Percentiles rank a stretch among this genome's conserved stretches.
Evolutionary conservation across 2,797 vertebrate genomes (phyloP).

Genomic region (Chrysocyon brachyurus): DNA sequence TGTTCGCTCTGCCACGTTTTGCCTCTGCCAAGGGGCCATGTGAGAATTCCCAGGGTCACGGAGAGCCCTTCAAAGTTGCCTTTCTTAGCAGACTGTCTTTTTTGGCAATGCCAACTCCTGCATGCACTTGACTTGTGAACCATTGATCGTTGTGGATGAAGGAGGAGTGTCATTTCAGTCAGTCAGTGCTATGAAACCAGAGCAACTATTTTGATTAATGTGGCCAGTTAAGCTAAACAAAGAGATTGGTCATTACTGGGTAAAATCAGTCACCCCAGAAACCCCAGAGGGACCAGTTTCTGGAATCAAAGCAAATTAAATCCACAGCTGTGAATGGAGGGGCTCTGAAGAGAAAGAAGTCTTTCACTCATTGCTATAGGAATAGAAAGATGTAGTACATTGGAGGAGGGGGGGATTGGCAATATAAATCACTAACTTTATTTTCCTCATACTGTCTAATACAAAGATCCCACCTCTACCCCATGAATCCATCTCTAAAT

Average conservation of each 20-base stretch:
- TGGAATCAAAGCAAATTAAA: conserved; percentile 67
- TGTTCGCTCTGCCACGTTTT: too few relatives aligned
- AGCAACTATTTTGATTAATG: conserved; percentile 69
- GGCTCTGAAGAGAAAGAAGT: not conserved
- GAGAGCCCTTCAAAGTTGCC: not conserved
- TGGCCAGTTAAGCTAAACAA: conserved; percentile 66
- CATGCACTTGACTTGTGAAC: not conserved
- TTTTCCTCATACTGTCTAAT: not conserved
- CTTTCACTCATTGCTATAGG: not conserved
- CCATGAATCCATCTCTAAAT: not conserved
- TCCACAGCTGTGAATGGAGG: not conserved
- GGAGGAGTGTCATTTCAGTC: not conserved
- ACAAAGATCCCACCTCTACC: not conserved
- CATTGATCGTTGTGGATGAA: not conserved
- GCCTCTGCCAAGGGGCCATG: rapidly evolving
- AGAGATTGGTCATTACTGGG: conserved; percentile 57
- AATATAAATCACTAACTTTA: not conserved
- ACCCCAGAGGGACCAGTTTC: conserved; percentile 65
- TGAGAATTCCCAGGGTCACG: rapidly evolving
- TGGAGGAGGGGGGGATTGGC: not conserved
- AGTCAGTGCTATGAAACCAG: not conserved
- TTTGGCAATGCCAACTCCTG: not conserved
- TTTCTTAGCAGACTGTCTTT: not conserved
- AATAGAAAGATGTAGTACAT: not conserved
- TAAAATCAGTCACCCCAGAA: conserved; percentile 73